Conservation (phyloP, 2,113 vertebrate genomes). For the Muntiacus reevesi region DNA sequence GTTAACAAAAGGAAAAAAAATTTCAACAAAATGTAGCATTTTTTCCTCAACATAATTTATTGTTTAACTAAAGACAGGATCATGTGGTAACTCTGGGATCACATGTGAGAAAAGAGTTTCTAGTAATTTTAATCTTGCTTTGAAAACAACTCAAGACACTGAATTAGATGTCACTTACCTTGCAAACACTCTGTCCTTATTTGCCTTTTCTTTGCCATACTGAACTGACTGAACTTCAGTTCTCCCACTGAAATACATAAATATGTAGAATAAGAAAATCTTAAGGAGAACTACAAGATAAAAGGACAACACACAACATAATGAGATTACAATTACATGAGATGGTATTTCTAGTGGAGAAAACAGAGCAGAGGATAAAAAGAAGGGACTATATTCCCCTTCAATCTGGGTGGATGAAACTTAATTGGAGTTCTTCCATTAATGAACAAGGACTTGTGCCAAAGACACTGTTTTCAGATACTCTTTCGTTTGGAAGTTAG, state of each 20-base stretch:
- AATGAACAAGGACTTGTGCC: background rate
- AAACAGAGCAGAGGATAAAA: background rate
- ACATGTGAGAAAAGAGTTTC: background rate
- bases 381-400: background rate
- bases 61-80: background rate
- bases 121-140: background rate
- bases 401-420: background rate
- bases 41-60: background rate
- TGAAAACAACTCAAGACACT: background rate
- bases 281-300: constrained; percentile 38
- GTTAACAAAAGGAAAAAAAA: background rate
- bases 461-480: background rate
- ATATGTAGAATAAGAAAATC: constrained; percentile 38
- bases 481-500: background rate
- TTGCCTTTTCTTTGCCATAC: constrained; percentile 98
- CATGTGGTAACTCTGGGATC: background rate
- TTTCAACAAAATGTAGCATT: background rate
- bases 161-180: constrained; percentile 84
- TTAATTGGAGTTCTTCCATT: background rate
- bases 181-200: constrained; percentile 97
- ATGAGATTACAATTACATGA: background rate
- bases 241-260: constrained; percentile 89
- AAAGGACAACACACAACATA: background rate
- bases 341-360: background rate
- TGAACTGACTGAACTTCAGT: constrained; percentile 99